Conservation (phyloP, 2,888 invertebrate genomes). For the Exocentrus adspersus region DNA sequence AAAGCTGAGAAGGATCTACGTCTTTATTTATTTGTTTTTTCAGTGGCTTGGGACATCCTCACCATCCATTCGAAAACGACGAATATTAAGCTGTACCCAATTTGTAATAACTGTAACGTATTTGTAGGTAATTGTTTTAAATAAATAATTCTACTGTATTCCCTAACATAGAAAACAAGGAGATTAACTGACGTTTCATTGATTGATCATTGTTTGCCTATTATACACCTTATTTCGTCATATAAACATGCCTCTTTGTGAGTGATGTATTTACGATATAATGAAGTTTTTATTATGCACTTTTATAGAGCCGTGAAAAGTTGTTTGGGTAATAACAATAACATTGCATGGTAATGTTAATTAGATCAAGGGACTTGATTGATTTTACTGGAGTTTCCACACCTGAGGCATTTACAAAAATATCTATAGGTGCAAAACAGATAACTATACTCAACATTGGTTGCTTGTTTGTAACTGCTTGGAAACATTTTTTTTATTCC, state of each 20-base stretch:
- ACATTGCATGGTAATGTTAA: too few species aligned
- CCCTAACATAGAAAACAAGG: background rate
- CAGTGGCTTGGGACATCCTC: conserved; percentile 69
- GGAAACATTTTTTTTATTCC: too few species aligned
- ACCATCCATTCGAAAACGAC: conserved; percentile 70
- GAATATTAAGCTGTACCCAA: conserved; percentile 62
- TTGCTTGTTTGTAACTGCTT: too few species aligned
- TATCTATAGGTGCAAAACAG: too few species aligned
- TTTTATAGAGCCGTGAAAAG: too few species aligned
- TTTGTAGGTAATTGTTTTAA: background rate
- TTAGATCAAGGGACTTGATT: background rate
- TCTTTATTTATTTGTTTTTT: conserved; percentile 18
- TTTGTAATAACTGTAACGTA: background rate
- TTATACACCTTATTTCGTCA: background rate
- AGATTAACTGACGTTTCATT: too few species aligned
- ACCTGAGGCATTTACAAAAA: too few species aligned
- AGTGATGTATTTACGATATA: background rate
- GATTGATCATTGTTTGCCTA: background rate
- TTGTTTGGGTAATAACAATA: too few species aligned
- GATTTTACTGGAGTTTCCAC: too few species aligned
- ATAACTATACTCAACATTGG: too few species aligned
- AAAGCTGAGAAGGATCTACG: too few species aligned
- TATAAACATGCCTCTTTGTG: background rate
- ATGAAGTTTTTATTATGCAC: background rate
- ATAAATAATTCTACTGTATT: background rate